Evolutionary conservation across 2,888 invertebrate genomes (phyloP), one percentile per base, ranked within the genome.

Genomic region (Sclerodermus sp.): DNA sequence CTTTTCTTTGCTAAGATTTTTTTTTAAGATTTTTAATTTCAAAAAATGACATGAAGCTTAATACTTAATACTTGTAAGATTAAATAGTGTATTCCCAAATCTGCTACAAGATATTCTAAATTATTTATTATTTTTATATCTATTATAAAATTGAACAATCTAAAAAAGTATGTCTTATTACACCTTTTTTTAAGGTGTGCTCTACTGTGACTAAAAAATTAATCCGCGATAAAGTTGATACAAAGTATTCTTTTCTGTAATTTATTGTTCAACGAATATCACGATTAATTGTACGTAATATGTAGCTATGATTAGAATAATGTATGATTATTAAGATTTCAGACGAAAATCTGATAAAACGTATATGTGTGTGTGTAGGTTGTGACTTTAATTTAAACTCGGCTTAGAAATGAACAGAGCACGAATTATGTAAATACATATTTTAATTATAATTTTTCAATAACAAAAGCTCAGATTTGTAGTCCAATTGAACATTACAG

Each of bases 321-420:
- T 53, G 49, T 45, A 49, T 55, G 45, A 55, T 58, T 57, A 57
- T 54, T 55, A 53, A 30, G 44, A 51, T 60, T 57, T 64, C 13
- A 46, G 44, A 51, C 46, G 51, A 45, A 53, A 51, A 58, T 60
- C 51, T 59, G 60, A 60, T 59, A 66, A 60, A 63, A 50, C 23
- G 3, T 5, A 67, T 60, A 59, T 64, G 65, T 65, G 66, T 64
- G 64, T 65, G 66, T 69, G 66, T 72, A 72, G 75, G 76, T 76
- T 76, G 74, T 73, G 74, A 76, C 60, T 73, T 71, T 67, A 64
- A 66, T 70, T 67, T 60, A 64, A 65, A 58, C 55, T 66, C 57
- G 67, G 55, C 64, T 68, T 71, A 57, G 63, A 62, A 66, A 59
- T 53, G 62, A 55, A 60, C 54, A 60, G 66, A 66, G 57, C 62